A percentile compares a stretch with the other conserved stretches of the same genome.
Conservation (phyloP, 2,888 invertebrate species). For the Cantharis nigra region DNA sequence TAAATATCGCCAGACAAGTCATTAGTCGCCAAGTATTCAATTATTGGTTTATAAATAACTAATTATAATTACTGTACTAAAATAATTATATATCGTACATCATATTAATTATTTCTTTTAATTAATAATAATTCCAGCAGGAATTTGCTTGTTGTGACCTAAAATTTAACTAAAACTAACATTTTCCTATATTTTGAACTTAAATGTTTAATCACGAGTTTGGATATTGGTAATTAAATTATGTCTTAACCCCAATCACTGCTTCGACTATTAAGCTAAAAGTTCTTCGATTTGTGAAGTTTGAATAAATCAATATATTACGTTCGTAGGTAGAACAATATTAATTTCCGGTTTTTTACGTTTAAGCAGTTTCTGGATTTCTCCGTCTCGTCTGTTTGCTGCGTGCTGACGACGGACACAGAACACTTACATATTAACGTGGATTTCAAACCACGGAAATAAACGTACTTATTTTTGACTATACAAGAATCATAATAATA, state of each 20-base stretch:
- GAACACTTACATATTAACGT: not conserved
- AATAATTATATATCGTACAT: not conserved
- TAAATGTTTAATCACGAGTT: not conserved
- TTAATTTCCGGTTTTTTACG: not conserved
- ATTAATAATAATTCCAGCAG: not conserved
- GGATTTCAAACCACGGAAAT: not conserved
- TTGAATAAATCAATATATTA: not conserved
- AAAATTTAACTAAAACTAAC: not conserved
- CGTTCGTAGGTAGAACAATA: not conserved
- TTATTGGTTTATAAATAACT: not conserved
- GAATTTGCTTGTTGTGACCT: not conserved
- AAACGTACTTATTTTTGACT: too few species aligned
- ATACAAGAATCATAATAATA: not conserved
- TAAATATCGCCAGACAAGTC: not conserved
- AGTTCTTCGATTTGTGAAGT: not conserved
- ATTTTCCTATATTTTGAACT: not conserved
- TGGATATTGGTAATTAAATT: not conserved
- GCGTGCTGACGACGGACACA: not conserved
- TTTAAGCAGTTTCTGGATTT: not conserved
- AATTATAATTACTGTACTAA: not conserved
- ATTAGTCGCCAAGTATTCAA: not conserved
- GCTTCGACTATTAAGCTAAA: not conserved
- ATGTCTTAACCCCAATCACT: not conserved
- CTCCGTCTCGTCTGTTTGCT: not conserved
- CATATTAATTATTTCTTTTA: not conserved